Evolutionary conservation across 1,140 invertebrate species (phyloP).

Genomic region (Samia ricini): DNA sequence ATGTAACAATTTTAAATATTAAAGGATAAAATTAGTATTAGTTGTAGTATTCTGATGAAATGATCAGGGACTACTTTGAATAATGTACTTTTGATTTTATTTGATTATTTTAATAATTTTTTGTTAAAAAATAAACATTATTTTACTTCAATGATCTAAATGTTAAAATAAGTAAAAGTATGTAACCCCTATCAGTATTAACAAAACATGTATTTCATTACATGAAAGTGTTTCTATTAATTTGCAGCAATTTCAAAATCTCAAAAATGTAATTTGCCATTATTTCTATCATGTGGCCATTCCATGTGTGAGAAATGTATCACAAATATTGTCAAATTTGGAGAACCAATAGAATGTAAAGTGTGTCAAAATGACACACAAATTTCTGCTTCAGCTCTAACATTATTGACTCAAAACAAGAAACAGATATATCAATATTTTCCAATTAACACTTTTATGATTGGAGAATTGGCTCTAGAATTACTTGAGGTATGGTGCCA

Average conservation of each 20-base stretch:
- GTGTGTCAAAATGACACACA: conserved; percentile 50
- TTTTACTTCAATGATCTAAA: too few species aligned
- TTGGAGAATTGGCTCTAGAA: conserved; percentile 47
- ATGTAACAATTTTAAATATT: too few species aligned
- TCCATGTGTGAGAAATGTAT: conserved; percentile 67
- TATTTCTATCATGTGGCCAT: conserved; percentile 64
- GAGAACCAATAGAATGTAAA: conserved; percentile 57
- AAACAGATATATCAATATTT: conserved; percentile 44
- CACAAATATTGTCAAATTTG: conserved; percentile 49
- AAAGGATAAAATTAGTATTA: too few species aligned
- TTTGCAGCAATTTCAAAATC: conserved; percentile 22
- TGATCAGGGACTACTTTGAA: too few species aligned
- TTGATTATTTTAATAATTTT: too few species aligned
- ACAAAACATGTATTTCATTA: too few species aligned
- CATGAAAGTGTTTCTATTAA: neutral
- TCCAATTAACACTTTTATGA: conserved; percentile 57
- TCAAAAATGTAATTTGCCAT: conserved; percentile 50
- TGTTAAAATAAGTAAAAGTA: too few species aligned
- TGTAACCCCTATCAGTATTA: too few species aligned
- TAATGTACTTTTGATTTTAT: too few species aligned
- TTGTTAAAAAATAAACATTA: too few species aligned
- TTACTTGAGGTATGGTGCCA: conserved; percentile 31
- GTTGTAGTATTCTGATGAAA: too few species aligned
- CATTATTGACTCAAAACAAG: conserved; percentile 37
- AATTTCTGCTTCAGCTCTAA: conserved; percentile 31